phyloP scores from a whole-genome alignment of 2,797 vertebrate species.

The Pristis pectinata region DNA sequence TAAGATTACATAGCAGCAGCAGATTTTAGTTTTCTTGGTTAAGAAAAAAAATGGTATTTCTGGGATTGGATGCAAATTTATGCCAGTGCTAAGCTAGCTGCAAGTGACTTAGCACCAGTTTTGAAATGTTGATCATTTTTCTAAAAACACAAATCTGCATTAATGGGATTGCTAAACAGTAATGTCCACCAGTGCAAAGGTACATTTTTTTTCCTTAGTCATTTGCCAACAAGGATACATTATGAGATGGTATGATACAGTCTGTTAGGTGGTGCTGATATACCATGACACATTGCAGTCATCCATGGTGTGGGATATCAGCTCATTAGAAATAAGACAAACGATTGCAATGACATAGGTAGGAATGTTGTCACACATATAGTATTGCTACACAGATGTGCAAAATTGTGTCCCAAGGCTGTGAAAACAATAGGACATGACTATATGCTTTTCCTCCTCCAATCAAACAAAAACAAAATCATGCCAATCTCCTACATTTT shows the following conservation, averaged over 20 bases:
- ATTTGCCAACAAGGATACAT: no score
- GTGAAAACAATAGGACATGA: background rate
- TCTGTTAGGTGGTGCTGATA: background rate
- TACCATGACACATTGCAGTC: background rate
- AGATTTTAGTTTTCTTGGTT: background rate
- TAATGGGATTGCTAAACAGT: background rate
- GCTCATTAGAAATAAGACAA: background rate
- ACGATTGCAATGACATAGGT: background rate
- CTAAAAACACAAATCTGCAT: background rate
- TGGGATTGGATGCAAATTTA: background rate
- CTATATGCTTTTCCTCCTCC: background rate
- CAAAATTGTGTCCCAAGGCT: background rate
- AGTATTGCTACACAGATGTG: background rate
- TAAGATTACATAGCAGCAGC: background rate
- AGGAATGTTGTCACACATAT: background rate
- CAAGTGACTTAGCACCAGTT: background rate
- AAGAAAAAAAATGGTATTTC: background rate
- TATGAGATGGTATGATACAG: no score
- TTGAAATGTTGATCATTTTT: background rate
- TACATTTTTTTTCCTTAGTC: background rate
- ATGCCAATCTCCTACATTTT: background rate
- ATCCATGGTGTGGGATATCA: background rate
- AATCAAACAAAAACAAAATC: background rate
- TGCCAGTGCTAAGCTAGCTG: background rate
- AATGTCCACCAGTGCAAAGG: background rate